A percentile compares a stretch with the other conserved stretches of the same genome.
Evolutionary conservation across 2,797 vertebrate genomes (phyloP).

Genomic region (Enteromius paludinosus): DNA sequence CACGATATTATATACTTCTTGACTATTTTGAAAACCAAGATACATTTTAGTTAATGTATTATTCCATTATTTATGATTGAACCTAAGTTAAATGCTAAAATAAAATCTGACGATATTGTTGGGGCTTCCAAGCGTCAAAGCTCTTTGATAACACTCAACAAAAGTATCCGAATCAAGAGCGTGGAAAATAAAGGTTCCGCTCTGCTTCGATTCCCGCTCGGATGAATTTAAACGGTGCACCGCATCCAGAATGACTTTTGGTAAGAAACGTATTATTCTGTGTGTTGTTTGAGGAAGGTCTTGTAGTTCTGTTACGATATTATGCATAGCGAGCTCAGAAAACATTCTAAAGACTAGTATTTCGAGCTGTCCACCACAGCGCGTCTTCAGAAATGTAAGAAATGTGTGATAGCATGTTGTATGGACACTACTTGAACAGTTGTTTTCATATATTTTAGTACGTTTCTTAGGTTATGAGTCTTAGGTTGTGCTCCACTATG

Average conservation of each 20-base stretch:
- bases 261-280: constrained; percentile 19
- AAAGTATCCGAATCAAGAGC: background rate
- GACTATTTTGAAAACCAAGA: background rate
- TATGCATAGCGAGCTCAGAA: background rate
- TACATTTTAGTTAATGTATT: background rate
- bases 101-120: background rate
- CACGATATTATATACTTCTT: background rate
- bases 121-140: background rate
- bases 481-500: background rate
- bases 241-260: background rate
- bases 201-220: constrained; percentile 46
- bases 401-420: background rate
- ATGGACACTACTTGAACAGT: background rate
- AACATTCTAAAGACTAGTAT: background rate
- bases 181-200: constrained; percentile 40
- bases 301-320: background rate
- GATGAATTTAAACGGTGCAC: constrained; percentile 35
- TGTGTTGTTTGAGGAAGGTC: background rate
- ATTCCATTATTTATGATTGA: no score
- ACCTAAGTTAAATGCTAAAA: background rate
- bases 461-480: no score
- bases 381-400: background rate
- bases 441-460: constrained; percentile 8
- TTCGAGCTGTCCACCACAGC: background rate
- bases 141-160: background rate